Evolutionary conservation across 2,888 invertebrate species (phyloP).

Genomic region (Ophonus ardosiacus): DNA sequence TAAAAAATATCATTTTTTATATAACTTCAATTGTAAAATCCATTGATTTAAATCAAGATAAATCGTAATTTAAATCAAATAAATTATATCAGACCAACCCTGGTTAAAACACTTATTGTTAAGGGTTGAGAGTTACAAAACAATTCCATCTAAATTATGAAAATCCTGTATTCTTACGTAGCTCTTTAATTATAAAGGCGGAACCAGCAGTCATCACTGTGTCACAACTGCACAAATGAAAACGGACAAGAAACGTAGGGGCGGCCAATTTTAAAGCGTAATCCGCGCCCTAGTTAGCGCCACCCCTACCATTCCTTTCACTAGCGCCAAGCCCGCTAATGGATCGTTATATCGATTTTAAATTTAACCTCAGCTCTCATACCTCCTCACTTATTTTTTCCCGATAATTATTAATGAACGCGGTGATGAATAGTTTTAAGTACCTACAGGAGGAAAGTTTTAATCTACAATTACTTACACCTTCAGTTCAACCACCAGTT

Average conservation of each 20-base stretch:
- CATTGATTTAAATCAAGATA: background rate
- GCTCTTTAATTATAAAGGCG: slow-evolving; percentile 37
- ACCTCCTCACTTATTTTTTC: slow-evolving; percentile 16
- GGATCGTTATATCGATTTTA: slow-evolving; percentile 43
- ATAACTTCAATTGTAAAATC: too few species aligned
- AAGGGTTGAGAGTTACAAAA: slow-evolving; percentile 31
- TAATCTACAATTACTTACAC: slow-evolving; percentile 41
- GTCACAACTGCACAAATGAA: slow-evolving; percentile 37
- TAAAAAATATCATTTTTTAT: too few species aligned
- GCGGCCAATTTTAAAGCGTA: slow-evolving; percentile 28
- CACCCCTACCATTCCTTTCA: background rate
- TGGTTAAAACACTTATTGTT: background rate
- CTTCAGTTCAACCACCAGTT: background rate
- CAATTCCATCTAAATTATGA: slow-evolving; percentile 28
- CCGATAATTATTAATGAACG: slow-evolving; percentile 28
- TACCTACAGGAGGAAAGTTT: slow-evolving; percentile 23
- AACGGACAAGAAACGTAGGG: slow-evolving; percentile 21
- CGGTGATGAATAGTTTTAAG: slow-evolving; percentile 41
- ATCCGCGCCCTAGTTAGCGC: background rate
- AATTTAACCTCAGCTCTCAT: slow-evolving; percentile 23
- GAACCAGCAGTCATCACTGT: background rate
- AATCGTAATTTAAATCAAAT: background rate
- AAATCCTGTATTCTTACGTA: slow-evolving; percentile 5
- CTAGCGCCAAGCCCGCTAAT: slow-evolving; percentile 21
- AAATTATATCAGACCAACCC: background rate